These are phyloP conservation scores for Campaea margaritaria DNA, from an alignment of 2,888 invertebrate species.

Conservation along the genomic window DNA sequence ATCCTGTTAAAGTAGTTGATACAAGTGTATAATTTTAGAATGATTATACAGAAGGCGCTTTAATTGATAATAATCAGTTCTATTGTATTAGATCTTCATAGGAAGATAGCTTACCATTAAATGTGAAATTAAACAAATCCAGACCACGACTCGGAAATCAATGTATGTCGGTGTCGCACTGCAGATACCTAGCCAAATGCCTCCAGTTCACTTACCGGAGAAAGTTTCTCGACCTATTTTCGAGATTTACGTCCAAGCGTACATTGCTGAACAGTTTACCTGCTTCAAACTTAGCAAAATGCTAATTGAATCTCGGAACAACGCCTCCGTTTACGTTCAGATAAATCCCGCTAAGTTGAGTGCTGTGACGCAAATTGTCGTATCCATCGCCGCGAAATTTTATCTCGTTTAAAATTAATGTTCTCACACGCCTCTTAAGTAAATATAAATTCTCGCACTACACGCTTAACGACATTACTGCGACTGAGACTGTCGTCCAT, in stretches of 20 bases:
- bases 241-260: slow-evolving; percentile 43
- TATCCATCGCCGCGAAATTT: slow-evolving; percentile 25
- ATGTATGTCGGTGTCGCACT: slow-evolving; percentile 72
- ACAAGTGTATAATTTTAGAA: too few species aligned
- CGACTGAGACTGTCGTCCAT: slow-evolving; percentile 39
- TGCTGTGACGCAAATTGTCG: slow-evolving; percentile 33
- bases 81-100: too few species aligned
- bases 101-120: not conserved
- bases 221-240: slow-evolving; percentile 63
- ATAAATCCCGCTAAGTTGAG: slow-evolving; percentile 31
- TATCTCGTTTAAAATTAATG: slow-evolving; percentile 39
- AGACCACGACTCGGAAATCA: slow-evolving; percentile 60
- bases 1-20: too few species aligned
- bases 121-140: slow-evolving; percentile 38
- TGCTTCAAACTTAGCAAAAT: slow-evolving; percentile 32
- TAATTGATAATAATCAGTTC: too few species aligned
- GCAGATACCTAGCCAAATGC: slow-evolving; percentile 65
- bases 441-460: slow-evolving; percentile 40
- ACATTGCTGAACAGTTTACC: slow-evolving; percentile 30
- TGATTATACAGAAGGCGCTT: too few species aligned
- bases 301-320: slow-evolving; percentile 32
- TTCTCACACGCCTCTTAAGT: slow-evolving; percentile 36
- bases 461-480: slow-evolving; percentile 43
- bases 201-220: slow-evolving; percentile 53
- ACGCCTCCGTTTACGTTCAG: slow-evolving; percentile 23